Evolutionary conservation across 2,888 invertebrate genomes (phyloP), one percentile per base, ranked within the genome.

Genomic region (Agrotis puta): DNA sequence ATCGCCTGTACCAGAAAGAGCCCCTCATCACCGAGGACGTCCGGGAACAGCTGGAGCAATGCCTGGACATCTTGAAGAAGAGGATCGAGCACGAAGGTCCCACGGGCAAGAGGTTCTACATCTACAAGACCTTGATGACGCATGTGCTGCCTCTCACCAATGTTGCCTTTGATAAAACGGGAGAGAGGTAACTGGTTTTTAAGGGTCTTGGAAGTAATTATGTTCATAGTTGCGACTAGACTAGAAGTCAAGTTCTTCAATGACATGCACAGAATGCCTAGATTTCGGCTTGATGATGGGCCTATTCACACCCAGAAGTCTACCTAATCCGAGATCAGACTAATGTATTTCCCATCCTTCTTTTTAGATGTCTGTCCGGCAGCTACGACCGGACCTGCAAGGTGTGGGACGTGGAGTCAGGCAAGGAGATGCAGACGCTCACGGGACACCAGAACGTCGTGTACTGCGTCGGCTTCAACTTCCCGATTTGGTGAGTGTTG

Each of bases 321-420:
- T 0, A 27, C 11, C 24, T 4, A 24, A 27, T 13, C n/a, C 27
- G 18, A 11, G 1, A 27, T 54, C 16, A 18, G 11, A 27, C 3
- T 11, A 27, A 18, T 54, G 4, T 2, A 27, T 13, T 54, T n/a
- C 27, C 13, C 11, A n/a, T 11, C 13, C 13, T 56, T n/a, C 11
- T 33, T 33, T 18, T 6, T 20, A 98, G 98, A 89, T 98, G 98
- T 91, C 93, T 98, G 77, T 97, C 98, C 2, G 98, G 98, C 81
- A 98, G 98, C 92, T 98, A 98, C 90, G 98, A 98, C 91, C 96
- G 98, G 82, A 98, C 98, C 22, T 98, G 98, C 92, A 98, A 98
- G 91, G 96, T 98, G 68, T 98, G 98, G 97, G 97, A 98, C 91
- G 97, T 98, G 76, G 97, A 97, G 76, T 95, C 96, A 16, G 98